Evolutionary conservation across 2,797 vertebrate genomes (phyloP).

Genomic region (Rachycentron canadum): DNA sequence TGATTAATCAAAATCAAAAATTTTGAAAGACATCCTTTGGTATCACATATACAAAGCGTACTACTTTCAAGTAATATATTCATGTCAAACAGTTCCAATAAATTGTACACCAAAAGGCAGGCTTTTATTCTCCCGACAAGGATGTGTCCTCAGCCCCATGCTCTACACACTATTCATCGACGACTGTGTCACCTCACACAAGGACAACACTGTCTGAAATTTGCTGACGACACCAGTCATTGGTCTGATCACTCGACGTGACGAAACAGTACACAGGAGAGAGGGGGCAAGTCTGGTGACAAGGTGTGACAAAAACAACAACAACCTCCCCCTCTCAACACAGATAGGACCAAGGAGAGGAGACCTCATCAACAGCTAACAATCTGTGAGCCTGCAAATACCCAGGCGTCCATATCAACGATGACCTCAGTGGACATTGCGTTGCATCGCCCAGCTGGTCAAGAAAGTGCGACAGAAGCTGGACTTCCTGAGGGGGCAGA

Average conservation of each 20-base stretch:
- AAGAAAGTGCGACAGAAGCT: too few relatives aligned
- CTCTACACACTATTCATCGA: background rate
- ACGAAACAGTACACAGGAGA: background rate
- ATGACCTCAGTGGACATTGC: background rate
- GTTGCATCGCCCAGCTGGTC: background rate
- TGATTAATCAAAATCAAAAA: background rate
- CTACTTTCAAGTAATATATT: background rate
- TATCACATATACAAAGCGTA: too few relatives aligned
- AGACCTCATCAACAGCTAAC: background rate
- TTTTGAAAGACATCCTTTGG: background rate
- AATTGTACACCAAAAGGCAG: background rate
- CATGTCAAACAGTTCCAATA: background rate
- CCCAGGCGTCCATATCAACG: background rate
- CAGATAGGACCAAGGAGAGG: background rate
- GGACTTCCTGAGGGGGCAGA: background rate
- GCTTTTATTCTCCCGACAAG: background rate
- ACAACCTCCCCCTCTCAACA: background rate
- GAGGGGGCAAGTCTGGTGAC: conserved; percentile 7
- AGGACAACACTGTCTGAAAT: background rate
- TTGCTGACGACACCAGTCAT: background rate
- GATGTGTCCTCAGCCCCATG: background rate
- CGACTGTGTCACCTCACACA: background rate
- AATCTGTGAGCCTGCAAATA: background rate
- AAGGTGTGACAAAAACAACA: background rate
- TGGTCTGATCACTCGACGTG: background rate